phyloP scores from a whole-genome alignment of 37 sponge, comb jelly and placozoan genomes.

The Theonella swinhoei region DNA sequence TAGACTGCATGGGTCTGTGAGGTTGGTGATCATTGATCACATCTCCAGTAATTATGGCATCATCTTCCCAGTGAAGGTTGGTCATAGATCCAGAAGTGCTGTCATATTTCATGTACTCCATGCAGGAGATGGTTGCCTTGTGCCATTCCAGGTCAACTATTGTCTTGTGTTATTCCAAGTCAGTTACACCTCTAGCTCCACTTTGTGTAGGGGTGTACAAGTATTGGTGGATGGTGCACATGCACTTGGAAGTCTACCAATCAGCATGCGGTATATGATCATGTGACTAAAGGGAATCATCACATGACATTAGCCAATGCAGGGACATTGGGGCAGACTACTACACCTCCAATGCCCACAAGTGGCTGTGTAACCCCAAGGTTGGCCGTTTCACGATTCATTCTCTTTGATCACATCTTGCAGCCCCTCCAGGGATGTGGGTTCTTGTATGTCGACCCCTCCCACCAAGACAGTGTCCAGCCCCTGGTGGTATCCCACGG shows the following conservation, averaged over 20 bases:
- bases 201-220: slow-evolving; percentile 58
- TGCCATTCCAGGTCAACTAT: slow-evolving; percentile 17
- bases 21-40: slow-evolving; percentile 74
- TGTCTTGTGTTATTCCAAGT: too few relatives aligned
- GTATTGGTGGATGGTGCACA: slow-evolving; percentile 96
- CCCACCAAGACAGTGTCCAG: slow-evolving; percentile 48
- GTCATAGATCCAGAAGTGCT: background rate
- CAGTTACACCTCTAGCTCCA: background rate
- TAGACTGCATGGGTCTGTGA: background rate
- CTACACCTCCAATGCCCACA: slow-evolving; percentile 83
- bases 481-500: slow-evolving; percentile 88
- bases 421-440: slow-evolving; percentile 73
- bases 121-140: slow-evolving; percentile 27
- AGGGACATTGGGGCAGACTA: slow-evolving; percentile 85
- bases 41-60: slow-evolving; percentile 73
- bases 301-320: background rate
- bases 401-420: background rate
- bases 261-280: slow-evolving; percentile 73
- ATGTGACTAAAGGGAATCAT: background rate
- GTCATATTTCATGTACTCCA: background rate
- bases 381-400: slow-evolving; percentile 20
- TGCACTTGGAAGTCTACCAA: slow-evolving; percentile 70
- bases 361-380: slow-evolving; percentile 89
- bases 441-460: slow-evolving; percentile 66
- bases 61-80: slow-evolving; percentile 72